Evolutionary conservation across 2,113 vertebrate genomes (phyloP).

Genomic region (Centropristis striata): DNA sequence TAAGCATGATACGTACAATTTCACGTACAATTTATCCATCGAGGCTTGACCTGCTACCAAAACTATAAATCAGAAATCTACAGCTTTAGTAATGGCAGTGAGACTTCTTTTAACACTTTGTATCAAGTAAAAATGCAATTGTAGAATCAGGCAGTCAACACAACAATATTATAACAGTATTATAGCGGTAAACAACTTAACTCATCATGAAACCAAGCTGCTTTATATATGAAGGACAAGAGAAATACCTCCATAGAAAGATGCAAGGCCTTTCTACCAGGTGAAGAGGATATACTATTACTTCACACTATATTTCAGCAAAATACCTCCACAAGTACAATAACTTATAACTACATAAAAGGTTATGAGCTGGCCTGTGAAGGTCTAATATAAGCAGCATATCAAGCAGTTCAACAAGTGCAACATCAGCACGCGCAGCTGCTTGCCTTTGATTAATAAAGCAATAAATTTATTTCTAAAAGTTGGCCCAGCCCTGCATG

Average conservation of each 20-base stretch:
- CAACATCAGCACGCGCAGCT: constrained; percentile 9
- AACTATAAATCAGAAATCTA: neutral
- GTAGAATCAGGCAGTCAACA: neutral
- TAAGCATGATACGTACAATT: neutral
- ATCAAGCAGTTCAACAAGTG: constrained; percentile 12
- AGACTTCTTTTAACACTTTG: neutral
- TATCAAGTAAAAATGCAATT: neutral
- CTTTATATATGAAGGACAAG: no score
- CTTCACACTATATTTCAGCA: neutral
- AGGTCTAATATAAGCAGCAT: neutral
- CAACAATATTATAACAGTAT: neutral
- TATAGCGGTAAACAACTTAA: neutral
- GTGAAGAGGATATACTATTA: neutral
- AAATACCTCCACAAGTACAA: neutral
- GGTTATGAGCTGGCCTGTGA: neutral
- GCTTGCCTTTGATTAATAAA: constrained; percentile 21
- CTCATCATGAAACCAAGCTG: neutral
- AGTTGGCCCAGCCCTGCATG: neutral
- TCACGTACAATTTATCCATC: neutral
- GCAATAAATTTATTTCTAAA: neutral
- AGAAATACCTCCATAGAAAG: no score
- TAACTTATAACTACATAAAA: neutral
- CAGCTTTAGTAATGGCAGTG: no score
- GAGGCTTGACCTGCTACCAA: neutral
- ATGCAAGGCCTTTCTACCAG: neutral